Evolutionary conservation across 1,140 invertebrate genomes (phyloP), one percentile per base, ranked within the genome.

Genomic region (Myzus persicae): DNA sequence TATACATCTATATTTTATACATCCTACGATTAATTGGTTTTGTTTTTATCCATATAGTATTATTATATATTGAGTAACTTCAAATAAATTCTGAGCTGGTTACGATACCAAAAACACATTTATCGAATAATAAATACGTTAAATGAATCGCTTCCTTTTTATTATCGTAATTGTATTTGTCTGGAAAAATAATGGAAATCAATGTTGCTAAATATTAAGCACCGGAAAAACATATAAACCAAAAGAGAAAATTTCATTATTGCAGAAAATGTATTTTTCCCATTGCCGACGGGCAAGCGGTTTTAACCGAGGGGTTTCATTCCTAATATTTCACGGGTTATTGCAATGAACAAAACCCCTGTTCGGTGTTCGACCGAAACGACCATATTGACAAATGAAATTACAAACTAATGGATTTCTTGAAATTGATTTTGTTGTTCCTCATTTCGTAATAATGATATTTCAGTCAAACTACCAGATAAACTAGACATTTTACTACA

Each of bases 71-170:
- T 14, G 20, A 51, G 48, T n/a, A 51, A 48, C 51, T 38, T 51
- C 7, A 26, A 48, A 36, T 89, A 89, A 51, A 89, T 89, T 54
- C 48, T 9, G 8, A 26, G n/a, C 36, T 48, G n/a, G 46, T 22
- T 51, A 51, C 3, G 22, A n/a, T 89, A 38, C 6, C 95, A 95
- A 91, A 95, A 95, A 87, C 95, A 95, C 54, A 94, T 93, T 40
- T 51, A 59, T 38, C 22, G 93, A 38, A 59, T n/a, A 31, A 88
- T 67, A 91, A 82, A 93, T 36, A 40, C 38, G n/a, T 89, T 81
- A 38, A 46, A 90, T 42, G 18, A 67, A 46, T 87, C 46, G 48
- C 59, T 54, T 67, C 44, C n/a, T 93, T 88, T 93, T 48, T 46
- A 51, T 89, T 42, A 46, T 67, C 42, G 42, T 93, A 85, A 90